Evolutionary conservation across 2,797 vertebrate species (phyloP).

Genomic region (Macrochelys suwanniensis): DNA sequence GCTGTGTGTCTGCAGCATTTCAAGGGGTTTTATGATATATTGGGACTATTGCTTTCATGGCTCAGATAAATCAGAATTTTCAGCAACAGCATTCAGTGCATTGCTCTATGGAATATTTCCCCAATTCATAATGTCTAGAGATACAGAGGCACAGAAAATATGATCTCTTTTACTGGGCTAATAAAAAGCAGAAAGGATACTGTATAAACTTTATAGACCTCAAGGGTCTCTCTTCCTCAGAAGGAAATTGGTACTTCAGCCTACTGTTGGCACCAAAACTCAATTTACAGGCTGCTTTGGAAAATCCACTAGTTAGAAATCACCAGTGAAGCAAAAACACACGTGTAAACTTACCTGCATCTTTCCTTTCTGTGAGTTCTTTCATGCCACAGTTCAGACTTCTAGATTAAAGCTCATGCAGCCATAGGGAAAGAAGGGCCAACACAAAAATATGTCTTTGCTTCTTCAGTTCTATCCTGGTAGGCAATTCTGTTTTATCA

Average conservation of each 20-base stretch:
- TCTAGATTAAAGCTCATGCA: not conserved
- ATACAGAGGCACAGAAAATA: constrained; percentile 68
- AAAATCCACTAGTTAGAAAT: constrained; percentile 32
- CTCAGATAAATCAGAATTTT: constrained; percentile 55
- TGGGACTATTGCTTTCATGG: constrained; percentile 15
- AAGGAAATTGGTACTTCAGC: constrained; percentile 59
- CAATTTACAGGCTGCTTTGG: constrained; percentile 46
- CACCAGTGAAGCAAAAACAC: constrained; percentile 35
- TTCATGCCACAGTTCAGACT: not conserved
- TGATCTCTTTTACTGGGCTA: constrained; percentile 71
- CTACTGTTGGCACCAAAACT: constrained; percentile 11
- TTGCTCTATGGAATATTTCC: constrained; percentile 8
- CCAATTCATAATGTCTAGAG: constrained; percentile 3
- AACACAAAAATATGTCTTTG: not conserved
- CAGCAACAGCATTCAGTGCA: not conserved
- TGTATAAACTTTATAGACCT: constrained; percentile 73
- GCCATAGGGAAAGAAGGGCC: not conserved
- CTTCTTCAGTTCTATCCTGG: not conserved
- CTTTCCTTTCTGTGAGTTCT: constrained; percentile 8
- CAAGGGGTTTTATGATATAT: constrained; percentile 58
- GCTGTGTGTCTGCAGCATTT: constrained; percentile 39
- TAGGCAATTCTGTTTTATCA: not conserved
- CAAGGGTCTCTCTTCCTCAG: constrained; percentile 44
- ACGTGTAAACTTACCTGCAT: constrained; percentile 36
- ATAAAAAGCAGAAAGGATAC: constrained; percentile 73